Percentiles rank a stretch among this genome's conserved stretches.
phyloP scores from a whole-genome alignment of 2,113 vertebrate genomes.

The Calidris pygmaea region DNA sequence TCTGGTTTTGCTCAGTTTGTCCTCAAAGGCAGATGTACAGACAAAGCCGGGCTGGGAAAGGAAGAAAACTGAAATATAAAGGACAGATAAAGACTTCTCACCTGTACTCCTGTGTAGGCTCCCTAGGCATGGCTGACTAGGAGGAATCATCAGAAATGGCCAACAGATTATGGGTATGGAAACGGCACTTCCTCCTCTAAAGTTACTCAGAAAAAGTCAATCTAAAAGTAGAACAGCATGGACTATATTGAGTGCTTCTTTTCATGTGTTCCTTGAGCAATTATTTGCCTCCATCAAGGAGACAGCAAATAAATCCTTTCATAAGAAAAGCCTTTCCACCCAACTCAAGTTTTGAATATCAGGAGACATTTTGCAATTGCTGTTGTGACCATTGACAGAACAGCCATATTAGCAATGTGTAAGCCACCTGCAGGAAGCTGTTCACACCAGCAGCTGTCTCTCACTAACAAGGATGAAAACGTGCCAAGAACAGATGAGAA shows the following conservation, averaged over 20 bases:
- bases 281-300: not conserved
- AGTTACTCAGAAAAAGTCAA: not conserved
- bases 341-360: not conserved
- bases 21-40: not conserved
- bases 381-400: not conserved
- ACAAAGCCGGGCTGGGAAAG: not conserved
- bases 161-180: not conserved
- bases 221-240: not conserved
- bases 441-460: not conserved
- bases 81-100: not conserved
- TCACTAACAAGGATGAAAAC: not conserved
- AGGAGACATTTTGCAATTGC: not conserved
- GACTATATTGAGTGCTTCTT: not conserved
- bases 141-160: not conserved
- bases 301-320: not conserved
- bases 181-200: not conserved
- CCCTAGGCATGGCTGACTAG: not conserved
- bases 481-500: not conserved
- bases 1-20: not conserved
- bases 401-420: not conserved
- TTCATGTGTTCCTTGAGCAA: not conserved
- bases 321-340: not conserved
- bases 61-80: not conserved
- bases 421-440: not conserved
- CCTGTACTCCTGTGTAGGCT: not conserved